Conservation (phyloP, 2,797 vertebrate genomes). For the Masticophis lateralis region DNA sequence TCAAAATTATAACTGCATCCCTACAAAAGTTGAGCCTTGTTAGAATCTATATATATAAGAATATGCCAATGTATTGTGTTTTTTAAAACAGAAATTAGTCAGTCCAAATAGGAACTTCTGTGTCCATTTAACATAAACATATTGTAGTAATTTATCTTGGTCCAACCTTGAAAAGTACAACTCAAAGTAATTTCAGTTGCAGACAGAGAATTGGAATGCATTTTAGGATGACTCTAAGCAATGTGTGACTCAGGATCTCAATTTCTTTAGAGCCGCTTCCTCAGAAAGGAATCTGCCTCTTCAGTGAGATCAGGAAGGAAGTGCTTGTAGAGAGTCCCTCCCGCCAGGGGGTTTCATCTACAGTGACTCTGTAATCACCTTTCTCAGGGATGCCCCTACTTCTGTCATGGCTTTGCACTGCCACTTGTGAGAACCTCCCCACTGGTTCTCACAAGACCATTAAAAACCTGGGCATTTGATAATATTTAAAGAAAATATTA, state of each 20-base stretch:
- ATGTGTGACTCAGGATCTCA: background rate
- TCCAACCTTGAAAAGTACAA: background rate
- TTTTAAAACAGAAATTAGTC: background rate
- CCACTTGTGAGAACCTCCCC: background rate
- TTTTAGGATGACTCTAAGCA: background rate
- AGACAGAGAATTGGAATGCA: constrained; percentile 34
- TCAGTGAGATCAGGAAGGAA: background rate
- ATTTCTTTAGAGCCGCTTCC: background rate
- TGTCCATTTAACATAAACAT: background rate
- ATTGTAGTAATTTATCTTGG: background rate
- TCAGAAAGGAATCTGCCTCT: background rate
- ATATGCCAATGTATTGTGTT: background rate
- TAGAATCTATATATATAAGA: background rate
- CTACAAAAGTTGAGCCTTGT: background rate
- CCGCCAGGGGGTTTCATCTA: background rate
- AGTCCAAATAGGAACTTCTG: background rate
- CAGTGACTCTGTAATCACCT: background rate
- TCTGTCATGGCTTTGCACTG: background rate
- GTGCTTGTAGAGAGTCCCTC: background rate
- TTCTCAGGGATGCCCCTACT: background rate
- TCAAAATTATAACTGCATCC: background rate
- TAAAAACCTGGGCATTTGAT: background rate
- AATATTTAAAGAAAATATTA: background rate
- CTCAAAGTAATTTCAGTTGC: constrained; percentile 28
- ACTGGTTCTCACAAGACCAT: background rate